These are phyloP conservation scores for Indicator maculatus DNA, from an alignment of 2,113 vertebrate species.

Conservation along the genomic window DNA sequence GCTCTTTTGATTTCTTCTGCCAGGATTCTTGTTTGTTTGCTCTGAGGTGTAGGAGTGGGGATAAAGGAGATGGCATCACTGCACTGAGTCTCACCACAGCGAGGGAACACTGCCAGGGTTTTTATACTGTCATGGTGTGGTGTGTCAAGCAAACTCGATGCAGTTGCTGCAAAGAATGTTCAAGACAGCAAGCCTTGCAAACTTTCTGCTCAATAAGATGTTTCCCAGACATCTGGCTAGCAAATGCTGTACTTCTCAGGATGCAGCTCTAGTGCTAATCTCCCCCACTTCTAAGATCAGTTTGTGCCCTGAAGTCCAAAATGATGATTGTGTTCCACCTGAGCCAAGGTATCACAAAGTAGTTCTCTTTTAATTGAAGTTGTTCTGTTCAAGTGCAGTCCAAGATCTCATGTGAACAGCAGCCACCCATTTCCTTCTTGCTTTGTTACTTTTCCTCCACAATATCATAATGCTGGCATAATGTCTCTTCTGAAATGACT, in stretches of 20 bases:
- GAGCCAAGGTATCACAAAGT: background rate
- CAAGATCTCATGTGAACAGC: background rate
- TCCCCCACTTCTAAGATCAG: background rate
- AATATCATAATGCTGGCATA: fast-evolving
- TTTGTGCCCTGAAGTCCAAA: background rate
- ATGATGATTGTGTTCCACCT: background rate
- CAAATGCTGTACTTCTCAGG: background rate
- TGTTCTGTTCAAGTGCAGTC: background rate
- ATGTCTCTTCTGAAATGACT: background rate
- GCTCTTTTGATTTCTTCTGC: background rate
- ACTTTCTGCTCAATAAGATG: background rate
- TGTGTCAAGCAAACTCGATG: background rate
- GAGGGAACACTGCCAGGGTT: background rate
- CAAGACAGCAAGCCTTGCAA: background rate
- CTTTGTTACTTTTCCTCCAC: background rate
- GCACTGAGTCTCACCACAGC: background rate
- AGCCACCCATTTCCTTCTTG: background rate
- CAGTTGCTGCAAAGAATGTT: background rate
- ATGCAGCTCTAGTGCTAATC: background rate
- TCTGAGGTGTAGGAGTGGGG: background rate
- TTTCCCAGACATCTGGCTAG: background rate
- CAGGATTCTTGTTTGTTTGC: background rate
- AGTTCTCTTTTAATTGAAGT: background rate
- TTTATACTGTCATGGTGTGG: fast-evolving
- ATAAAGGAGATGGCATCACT: background rate